phyloP scores from a whole-genome alignment of 2,113 vertebrate species.

The Mohoua ochrocephala region DNA sequence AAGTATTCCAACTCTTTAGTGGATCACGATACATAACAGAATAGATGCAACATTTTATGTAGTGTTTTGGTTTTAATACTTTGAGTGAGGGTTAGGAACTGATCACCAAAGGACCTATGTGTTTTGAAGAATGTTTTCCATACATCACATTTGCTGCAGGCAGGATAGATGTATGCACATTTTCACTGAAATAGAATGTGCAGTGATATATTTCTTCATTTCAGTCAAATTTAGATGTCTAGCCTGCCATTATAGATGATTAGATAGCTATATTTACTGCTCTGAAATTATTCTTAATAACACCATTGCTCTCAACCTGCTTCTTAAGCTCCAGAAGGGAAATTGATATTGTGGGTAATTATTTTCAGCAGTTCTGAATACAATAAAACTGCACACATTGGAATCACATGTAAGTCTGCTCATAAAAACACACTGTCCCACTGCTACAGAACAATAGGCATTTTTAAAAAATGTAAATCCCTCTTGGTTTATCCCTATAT shows the following conservation, averaged over 20 bases:
- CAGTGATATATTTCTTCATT: not conserved
- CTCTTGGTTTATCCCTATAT: not conserved
- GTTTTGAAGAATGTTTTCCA: not conserved
- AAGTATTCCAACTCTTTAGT: not conserved
- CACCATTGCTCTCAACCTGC: not conserved
- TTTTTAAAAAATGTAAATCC: not conserved
- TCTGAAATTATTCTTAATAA: slow-evolving; percentile 27
- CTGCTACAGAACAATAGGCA: not conserved
- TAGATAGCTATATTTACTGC: slow-evolving; percentile 2
- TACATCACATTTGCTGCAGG: not conserved
- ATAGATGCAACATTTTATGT: not conserved
- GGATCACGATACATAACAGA: not conserved
- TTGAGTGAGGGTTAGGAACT: not conserved
- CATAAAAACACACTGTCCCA: not conserved
- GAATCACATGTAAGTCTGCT: not conserved
- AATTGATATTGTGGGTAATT: slow-evolving; percentile 1
- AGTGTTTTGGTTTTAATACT: not conserved
- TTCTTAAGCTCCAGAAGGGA: not conserved
- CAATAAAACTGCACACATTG: not conserved
- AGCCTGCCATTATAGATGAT: not conserved
- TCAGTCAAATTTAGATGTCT: not conserved
- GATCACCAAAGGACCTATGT: not conserved
- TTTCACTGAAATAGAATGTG: not conserved
- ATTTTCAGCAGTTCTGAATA: not conserved
- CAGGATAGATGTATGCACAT: not conserved